Conservation (phyloP, 2,888 invertebrate species). For the Diaphora mendica region DNA sequence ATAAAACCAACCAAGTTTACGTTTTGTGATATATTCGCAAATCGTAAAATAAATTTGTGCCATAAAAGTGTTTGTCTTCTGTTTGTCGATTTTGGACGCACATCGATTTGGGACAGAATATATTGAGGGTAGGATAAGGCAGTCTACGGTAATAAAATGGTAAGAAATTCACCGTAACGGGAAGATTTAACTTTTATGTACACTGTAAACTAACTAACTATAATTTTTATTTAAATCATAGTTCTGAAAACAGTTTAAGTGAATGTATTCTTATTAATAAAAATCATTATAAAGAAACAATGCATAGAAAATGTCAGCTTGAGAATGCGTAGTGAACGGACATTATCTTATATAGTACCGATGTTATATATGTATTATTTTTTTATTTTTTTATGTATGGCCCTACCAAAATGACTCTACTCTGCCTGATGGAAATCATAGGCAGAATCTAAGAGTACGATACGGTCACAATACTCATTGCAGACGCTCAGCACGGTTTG, state of each 20-base stretch:
- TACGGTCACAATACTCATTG: too few species aligned
- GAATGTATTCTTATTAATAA: not conserved
- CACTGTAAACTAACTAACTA: not conserved
- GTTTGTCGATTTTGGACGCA: constrained; percentile 13
- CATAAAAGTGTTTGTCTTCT: constrained; percentile 19
- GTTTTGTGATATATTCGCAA: constrained; percentile 9
- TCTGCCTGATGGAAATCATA: too few species aligned
- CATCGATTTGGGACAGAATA: constrained; percentile 7
- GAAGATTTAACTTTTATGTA: not conserved
- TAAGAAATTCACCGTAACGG: not conserved
- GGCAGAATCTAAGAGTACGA: too few species aligned
- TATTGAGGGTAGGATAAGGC: not conserved
- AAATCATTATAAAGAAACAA: not conserved
- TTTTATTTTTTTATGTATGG: too few species aligned
- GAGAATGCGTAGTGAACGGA: not conserved
- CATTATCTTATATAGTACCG: not conserved
- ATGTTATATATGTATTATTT: too few species aligned
- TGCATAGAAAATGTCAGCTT: not conserved
- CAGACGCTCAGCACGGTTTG: too few species aligned
- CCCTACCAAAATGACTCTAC: too few species aligned
- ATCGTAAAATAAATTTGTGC: constrained; percentile 17
- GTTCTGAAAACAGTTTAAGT: not conserved
- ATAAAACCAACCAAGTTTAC: constrained; percentile 15
- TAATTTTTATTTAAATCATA: not conserved
- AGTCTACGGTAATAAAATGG: constrained; percentile 2